Evolutionary conservation across 2,797 vertebrate genomes (phyloP), one percentile per base, ranked within the genome.

Genomic region (Urophycis tenuis): DNA sequence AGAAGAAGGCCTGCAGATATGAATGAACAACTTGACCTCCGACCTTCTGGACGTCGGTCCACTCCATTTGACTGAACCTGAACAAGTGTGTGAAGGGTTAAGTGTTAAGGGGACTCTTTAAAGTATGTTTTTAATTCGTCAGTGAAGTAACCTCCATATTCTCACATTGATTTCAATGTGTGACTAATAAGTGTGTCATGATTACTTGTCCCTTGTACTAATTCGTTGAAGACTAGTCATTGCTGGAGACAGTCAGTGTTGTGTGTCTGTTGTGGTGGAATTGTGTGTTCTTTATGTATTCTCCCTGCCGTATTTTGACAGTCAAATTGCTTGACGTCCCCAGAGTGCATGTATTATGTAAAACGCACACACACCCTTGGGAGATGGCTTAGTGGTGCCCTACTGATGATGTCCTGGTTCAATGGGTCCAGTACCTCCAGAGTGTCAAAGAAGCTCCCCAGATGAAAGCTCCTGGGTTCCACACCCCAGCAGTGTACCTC

Each of bases 271-370:
- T 33, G 29, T 31, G 29, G 69, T 71, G 69, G 30, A 33, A 33
- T 31, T 6, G 15, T 33, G 29, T 33, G 53, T 70, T 69, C 29
- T 72, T 12, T 35, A 6, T 74, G 30, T 19, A 53, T 45, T 12
- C 35, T 49, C 72, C 0, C 71, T 77, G 33, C 71, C 53, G 71
- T 72, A 72, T 75, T 75, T 81, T 81, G 79, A 12, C 75, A 30
- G 74, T 84, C 81, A 83, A 80, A 87, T 80, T 19, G 35, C 72
- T 49, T 72, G 12, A 70, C n/a, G 31, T 73, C 67, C 19, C 60
- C 69, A 29, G 3, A 60, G 14, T 10, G 1, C 32, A 29, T 3
- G 5, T 74, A 45, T 71, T 70, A 76, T 83, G 81, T 81, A 82
- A 84, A 74, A 15, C 25, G 71, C 15, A 30, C 33, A 34, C 30